These are phyloP conservation scores for Elegia similella DNA, from an alignment of 2,888 invertebrate genomes.

Conservation along the genomic window DNA sequence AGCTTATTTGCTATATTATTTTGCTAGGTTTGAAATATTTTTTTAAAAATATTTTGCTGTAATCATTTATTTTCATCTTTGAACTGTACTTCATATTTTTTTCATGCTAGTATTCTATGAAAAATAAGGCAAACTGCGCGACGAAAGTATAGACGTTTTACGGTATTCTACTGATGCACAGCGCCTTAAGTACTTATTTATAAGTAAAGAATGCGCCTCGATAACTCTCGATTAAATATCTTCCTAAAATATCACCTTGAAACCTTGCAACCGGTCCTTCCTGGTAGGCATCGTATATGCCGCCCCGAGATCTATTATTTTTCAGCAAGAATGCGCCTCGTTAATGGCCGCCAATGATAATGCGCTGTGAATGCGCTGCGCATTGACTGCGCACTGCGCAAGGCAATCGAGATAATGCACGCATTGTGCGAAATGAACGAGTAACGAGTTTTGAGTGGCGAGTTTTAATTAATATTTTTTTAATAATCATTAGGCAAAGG, in stretches of 20 bases:
- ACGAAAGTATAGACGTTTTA: too few relatives aligned
- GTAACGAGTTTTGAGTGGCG: slow-evolving; percentile 6
- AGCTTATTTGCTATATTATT: too few relatives aligned
- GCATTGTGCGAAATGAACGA: slow-evolving; percentile 13
- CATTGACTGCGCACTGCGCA: slow-evolving; percentile 39
- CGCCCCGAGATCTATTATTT: slow-evolving; percentile 63
- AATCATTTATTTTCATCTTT: too few relatives aligned
- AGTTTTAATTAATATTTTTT: slow-evolving; percentile 10
- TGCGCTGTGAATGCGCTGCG: slow-evolving; percentile 46
- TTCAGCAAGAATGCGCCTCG: slow-evolving; percentile 71
- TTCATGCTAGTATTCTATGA: too few relatives aligned
- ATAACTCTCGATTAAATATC: slow-evolving; percentile 25
- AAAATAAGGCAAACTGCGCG: too few relatives aligned
- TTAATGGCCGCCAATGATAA: slow-evolving; percentile 71
- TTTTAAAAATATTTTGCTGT: too few relatives aligned
- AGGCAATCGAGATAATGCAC: slow-evolving; percentile 70
- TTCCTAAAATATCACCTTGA: too few relatives aligned
- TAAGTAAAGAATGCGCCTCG: not conserved
- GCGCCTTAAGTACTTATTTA: too few relatives aligned
- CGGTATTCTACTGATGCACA: too few relatives aligned
- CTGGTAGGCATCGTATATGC: slow-evolving; percentile 45
- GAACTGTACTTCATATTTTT: too few relatives aligned
- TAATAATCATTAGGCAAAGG: too few relatives aligned
- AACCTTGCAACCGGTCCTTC: slow-evolving; percentile 39
- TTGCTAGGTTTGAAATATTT: too few relatives aligned